Evolutionary conservation across 2,888 invertebrate genomes (phyloP).

Genomic region (Ophion slaviceki): DNA sequence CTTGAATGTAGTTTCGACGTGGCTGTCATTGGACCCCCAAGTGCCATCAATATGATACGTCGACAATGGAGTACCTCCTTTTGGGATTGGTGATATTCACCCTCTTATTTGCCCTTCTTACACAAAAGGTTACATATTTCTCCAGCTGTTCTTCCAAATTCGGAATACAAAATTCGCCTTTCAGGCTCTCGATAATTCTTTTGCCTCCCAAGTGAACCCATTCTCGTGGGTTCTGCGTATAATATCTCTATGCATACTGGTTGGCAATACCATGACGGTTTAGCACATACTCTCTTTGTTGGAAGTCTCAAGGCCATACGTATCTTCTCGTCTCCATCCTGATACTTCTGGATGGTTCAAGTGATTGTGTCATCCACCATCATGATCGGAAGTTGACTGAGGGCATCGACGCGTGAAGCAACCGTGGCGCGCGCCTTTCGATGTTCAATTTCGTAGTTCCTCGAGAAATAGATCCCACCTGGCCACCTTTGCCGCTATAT

Average conservation of each 20-base stretch:
- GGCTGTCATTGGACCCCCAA: slow-evolving; percentile 74
- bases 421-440: slow-evolving; percentile 46
- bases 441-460: slow-evolving; percentile 64
- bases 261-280: too few species aligned
- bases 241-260: not conserved
- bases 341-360: slow-evolving; percentile 49
- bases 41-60: slow-evolving; percentile 75
- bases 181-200: slow-evolving; percentile 55
- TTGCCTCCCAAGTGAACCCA: slow-evolving; percentile 55
- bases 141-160: slow-evolving; percentile 61
- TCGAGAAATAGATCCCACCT: slow-evolving; percentile 68
- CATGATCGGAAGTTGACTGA: slow-evolving; percentile 67
- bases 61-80: slow-evolving; percentile 73
- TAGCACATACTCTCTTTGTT: too few species aligned
- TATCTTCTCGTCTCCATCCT: slow-evolving; percentile 49
- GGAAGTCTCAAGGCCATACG: not conserved
- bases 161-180: slow-evolving; percentile 63
- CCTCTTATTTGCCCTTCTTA: slow-evolving; percentile 15
- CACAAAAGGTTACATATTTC: slow-evolving; percentile 64
- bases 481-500: slow-evolving; percentile 58
- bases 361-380: slow-evolving; percentile 36
- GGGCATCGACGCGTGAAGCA: slow-evolving; percentile 68
- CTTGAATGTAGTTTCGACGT: slow-evolving; percentile 74
- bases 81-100: slow-evolving; percentile 65
- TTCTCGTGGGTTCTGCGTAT: slow-evolving; percentile 59